Percentiles rank a stretch among this genome's conserved stretches.
Conservation (phyloP, 2,797 vertebrate species). For the Tapirus indicus region DNA sequence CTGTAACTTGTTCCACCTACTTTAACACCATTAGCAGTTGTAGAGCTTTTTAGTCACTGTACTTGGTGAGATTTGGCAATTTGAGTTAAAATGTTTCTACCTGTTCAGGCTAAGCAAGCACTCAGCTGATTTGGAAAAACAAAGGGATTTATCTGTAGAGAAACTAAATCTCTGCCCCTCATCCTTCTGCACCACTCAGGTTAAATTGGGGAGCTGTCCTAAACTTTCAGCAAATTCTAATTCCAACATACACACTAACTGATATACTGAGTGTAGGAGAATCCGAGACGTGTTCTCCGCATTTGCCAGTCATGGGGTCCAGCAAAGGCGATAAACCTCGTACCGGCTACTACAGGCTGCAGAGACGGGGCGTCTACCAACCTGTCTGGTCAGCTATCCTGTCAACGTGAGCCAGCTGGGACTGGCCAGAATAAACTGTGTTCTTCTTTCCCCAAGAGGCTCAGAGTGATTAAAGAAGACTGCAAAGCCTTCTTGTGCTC, state of each 20-base stretch:
- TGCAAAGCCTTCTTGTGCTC: not conserved
- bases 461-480: not conserved
- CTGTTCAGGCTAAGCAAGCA: conserved; percentile 4
- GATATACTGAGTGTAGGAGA: not conserved
- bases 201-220: conserved; percentile 83
- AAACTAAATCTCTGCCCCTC: conserved; percentile 22
- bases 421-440: not conserved
- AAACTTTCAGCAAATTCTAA: conserved; percentile 82
- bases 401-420: not conserved
- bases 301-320: not conserved
- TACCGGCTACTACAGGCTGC: not conserved
- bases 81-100: conserved; percentile 46
- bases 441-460: not conserved
- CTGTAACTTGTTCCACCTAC: not conserved
- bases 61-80: not conserved
- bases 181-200: not conserved
- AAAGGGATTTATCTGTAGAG: conserved; percentile 7
- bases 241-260: not conserved
- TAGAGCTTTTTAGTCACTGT: conserved; percentile 12
- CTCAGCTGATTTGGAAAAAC: conserved; percentile 19
- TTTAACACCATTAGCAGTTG: not conserved
- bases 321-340: not conserved
- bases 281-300: not conserved
- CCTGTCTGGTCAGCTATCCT: not conserved
- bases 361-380: not conserved